Base-by-base conservation (phyloP, 2,797 vertebrate genomes). In the Gymnoscopelus braueri region DNA sequence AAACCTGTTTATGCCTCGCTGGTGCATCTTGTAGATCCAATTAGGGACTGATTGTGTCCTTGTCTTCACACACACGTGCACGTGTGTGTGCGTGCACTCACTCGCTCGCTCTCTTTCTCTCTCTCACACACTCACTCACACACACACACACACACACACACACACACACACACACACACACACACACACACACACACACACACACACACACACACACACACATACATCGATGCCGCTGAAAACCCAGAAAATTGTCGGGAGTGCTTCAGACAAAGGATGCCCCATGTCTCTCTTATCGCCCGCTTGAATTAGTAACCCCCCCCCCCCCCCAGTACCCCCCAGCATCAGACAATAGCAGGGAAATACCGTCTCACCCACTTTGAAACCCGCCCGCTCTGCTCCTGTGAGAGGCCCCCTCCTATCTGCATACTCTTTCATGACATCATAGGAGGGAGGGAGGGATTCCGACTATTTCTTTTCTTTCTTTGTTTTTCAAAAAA, bases 11-110 rank as follows among this genome's bases (percentile, higher is more conserved):
- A 91, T 95, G 95, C 94, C 94, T 96, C 94, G 91, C 93, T 96
- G 94, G 93, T 95, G 95, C 88, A 91, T 95, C 89, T 92, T 96
- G 96, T 96, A 96, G 96, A 95, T 96, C 95, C 93, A 93, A 95
- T 96, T 96, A 94, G 94, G 92, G 94, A 79, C 90, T 93, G 94
- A 95, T 96, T 95, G 94, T 93, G 91, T 93, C 93, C 93, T 93
- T 95, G 94, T 96, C 93, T 95, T 94, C 84, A 82, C 87, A 85
- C 82, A 83, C 75, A 77, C 83, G 78, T 5, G 66, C 86, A 88
- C 77, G 60, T 73, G 83, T 72, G 75, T 61, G 60, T 26, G 32
- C 63, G 48, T 64, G 61, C 24, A 26, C 11, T 51, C 8, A 55
- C 74, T 60, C 65, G 57, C 62, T 63, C 57, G 11, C 75, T 63